Base-by-base conservation (phyloP, 2,888 invertebrate species). In the Erannis defoliaria region DNA sequence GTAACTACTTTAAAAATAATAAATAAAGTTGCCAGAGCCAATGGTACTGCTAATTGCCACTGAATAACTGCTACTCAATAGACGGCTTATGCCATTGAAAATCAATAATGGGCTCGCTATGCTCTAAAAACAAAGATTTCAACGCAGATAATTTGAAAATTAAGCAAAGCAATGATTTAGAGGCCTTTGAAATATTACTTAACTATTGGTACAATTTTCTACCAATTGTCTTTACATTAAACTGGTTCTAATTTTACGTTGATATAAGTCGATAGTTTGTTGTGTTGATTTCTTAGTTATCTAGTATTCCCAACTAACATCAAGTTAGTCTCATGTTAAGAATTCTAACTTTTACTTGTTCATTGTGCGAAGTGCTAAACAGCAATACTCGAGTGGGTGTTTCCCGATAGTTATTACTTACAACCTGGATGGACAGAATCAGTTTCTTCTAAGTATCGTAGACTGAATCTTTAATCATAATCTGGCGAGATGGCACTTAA, bases 41-140 rank as follows among this genome's bases (percentile, higher is more conserved):
- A 42, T 48, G 31, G 26, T 42, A 58, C 16, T 33, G n/a, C 31
- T 43, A 60, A 42, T 50, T 54, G 37, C 48, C n/a, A 40, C 40
- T 58, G 33, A 45, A 48, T 38, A 61, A 58, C 35, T 40, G n/a
- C 12, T 21, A 54, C 37, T 53, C 33, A 55, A 64, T 62, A 42
- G 16, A 29, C 12, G 29, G 21, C 10, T 19, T 33, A 26, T 51
- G 53, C 37, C 58, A 59, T 68, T 59, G 61, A 64, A 56, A 66
- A 63, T 62, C 61, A 63, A 63, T 62, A 48, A 43, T 14, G 2
- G 26, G 40, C 16, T 48, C 53, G 60, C 45, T 57, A 42, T 48
- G 60, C 46, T 51, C 50, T 57, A 57, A 19, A 61, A 62, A 66
- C 43, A 42, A 60, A 49, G 42, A 54, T 43, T 49, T 43, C 42